These are phyloP conservation scores for Anoplolepis gracilipes DNA, from an alignment of 1,140 invertebrate genomes.

Conservation along the genomic window DNA sequence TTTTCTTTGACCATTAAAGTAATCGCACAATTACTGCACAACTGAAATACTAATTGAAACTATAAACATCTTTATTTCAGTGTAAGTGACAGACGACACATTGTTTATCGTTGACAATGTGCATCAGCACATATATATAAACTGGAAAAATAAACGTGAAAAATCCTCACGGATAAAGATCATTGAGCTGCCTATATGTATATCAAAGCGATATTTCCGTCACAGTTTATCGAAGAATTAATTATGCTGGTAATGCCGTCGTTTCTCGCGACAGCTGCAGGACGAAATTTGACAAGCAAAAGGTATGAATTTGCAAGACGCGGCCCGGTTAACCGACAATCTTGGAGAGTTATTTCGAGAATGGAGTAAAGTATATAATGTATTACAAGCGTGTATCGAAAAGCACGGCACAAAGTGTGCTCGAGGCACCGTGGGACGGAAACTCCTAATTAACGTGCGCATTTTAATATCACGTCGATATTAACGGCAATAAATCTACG, in stretches of 20 bases:
- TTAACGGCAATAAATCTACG: constrained; percentile 46
- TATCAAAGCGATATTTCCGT: constrained; percentile 33
- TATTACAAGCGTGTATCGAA: constrained; percentile 7
- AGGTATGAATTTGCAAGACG: constrained; percentile 51
- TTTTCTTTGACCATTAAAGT: not conserved
- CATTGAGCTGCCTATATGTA: not conserved
- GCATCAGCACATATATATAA: not conserved
- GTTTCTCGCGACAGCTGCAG: constrained; percentile 38
- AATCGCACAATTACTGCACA: not conserved
- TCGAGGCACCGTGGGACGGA: not conserved
- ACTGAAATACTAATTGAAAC: not conserved
- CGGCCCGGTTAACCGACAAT: constrained; percentile 27
- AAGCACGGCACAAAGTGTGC: not conserved
- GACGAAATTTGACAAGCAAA: constrained; percentile 36
- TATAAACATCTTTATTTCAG: not conserved
- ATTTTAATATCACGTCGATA: constrained; percentile 44
- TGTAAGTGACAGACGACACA: not conserved
- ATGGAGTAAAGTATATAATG: constrained; percentile 26
- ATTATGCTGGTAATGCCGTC: constrained; percentile 46
- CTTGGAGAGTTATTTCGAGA: constrained; percentile 29
- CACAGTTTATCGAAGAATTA: constrained; percentile 52
- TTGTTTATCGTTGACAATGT: not conserved
- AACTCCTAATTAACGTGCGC: constrained; percentile 35
- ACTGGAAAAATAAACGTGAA: not conserved
- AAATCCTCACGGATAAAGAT: not conserved